Evolutionary conservation across 2,888 invertebrate genomes (phyloP).

Genomic region (Salpingus planirostris): DNA sequence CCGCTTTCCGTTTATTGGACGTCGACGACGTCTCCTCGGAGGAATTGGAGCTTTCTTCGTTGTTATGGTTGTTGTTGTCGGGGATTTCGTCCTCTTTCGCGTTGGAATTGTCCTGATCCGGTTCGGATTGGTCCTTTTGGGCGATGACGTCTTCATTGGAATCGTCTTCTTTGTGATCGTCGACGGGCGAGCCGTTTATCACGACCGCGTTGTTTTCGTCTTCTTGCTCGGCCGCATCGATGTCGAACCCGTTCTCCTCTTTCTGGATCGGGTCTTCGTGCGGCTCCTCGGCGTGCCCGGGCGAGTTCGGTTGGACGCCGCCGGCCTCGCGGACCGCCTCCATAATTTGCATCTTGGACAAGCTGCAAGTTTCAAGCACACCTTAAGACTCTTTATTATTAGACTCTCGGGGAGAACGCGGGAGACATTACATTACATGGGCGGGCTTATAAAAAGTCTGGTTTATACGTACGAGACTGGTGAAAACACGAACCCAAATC

Average conservation of each 20-base stretch:
- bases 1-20: slow-evolving; percentile 16
- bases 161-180: slow-evolving; percentile 6
- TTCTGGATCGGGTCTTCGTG: no score
- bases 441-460: no score
- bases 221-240: slow-evolving; percentile 12
- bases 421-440: no score
- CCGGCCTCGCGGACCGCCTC: slow-evolving; percentile 45
- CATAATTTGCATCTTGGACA: slow-evolving; percentile 54
- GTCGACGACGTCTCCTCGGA: slow-evolving; percentile 12
- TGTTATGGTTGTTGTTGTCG: neutral
- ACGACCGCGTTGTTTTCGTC: slow-evolving; percentile 3
- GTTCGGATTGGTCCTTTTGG: slow-evolving; percentile 11
- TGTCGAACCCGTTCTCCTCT: slow-evolving; percentile 11
- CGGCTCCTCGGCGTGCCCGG: slow-evolving; percentile 39
- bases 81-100: slow-evolving; percentile 5
- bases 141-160: slow-evolving; percentile 2
- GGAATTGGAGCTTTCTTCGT: slow-evolving; percentile 20
- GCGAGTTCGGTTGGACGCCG: slow-evolving; percentile 38
- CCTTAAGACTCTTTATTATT: no score
- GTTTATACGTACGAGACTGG: slow-evolving; percentile 14
- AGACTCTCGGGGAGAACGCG: no score
- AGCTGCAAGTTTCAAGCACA: no score
- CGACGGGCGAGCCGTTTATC: slow-evolving; percentile 3
- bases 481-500: slow-evolving; percentile 10
- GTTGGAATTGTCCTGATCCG: slow-evolving; percentile 13